Evolutionary conservation across 2,113 vertebrate species (phyloP), one percentile per base, ranked within the genome.

Genomic region (Pimephales promelas): DNA sequence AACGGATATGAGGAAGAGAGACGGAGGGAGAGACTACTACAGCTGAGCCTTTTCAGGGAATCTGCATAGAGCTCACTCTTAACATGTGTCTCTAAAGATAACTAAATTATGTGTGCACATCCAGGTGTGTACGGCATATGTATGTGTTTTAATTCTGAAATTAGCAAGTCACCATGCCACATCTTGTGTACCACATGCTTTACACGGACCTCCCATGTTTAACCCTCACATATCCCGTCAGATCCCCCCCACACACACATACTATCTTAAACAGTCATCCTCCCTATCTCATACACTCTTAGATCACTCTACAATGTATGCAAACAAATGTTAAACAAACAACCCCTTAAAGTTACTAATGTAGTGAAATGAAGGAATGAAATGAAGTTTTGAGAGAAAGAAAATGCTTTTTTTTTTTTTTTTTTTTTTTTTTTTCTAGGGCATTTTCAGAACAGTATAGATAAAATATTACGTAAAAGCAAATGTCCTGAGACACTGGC

Each of bases 1-100:
- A 86, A 81, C 74, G 89, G 89, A 92, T 79, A 83, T 86, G 47
- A 57, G 80, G 54, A 45, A 59, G 80, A 40, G 80, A 81, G 34
- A n/a, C 61, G 52, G 24, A 68, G 18, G 40, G 79, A 54, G 18
- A 34, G 54, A 59, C 13, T 59, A 16, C 26, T 47, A 31, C 81
- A 83, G 81, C 40, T 16, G 47, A 49, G 24, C 16, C 24, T 52
- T 20, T 49, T 47, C 72, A 71, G 49, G 16, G 16, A 76, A 76
- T 22, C 7, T 43, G 62, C 14, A 40, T 18, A n/a, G 31, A 77
- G 10, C 47, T 75, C 28, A 20, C 57, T 73, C 13, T 83, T 26
- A 79, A 70, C 71, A 78, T 49, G 45, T 83, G 76, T 86, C 36
- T 76, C 40, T 74, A 45, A 61, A 56, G 40, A 59, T 52, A 73